These are phyloP conservation scores for Melanophora roralis DNA, from an alignment of 2,888 invertebrate species.

Conservation along the genomic window DNA sequence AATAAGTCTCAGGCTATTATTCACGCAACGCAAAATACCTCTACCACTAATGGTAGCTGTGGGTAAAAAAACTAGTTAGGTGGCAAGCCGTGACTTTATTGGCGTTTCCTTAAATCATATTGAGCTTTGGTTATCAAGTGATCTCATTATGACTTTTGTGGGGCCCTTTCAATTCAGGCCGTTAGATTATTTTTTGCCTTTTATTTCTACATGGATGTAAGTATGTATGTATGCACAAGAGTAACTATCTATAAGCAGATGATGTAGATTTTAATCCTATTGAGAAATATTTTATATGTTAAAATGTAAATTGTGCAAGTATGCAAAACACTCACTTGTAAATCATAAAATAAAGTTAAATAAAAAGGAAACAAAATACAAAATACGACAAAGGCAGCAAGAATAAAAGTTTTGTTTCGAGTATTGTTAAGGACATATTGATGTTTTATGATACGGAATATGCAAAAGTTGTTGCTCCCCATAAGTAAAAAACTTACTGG, in stretches of 20 bases:
- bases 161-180: background rate
- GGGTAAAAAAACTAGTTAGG: no score
- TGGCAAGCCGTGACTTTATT: no score
- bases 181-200: background rate
- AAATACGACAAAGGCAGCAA: slow-evolving; percentile 1
- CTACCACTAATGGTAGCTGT: no score
- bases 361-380: background rate
- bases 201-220: no score
- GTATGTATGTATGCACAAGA: background rate
- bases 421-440: slow-evolving; percentile 60
- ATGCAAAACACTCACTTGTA: slow-evolving; percentile 8
- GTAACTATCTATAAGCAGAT: background rate
- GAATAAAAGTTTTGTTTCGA: slow-evolving; percentile 40
- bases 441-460: slow-evolving; percentile 59
- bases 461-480: slow-evolving; percentile 42
- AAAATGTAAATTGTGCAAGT: no score
- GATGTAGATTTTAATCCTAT: slow-evolving; percentile 26
- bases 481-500: slow-evolving; percentile 27
- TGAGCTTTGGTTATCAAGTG: no score
- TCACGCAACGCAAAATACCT: no score
- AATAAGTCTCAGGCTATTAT: no score
- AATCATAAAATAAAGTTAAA: slow-evolving; percentile 35
- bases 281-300: slow-evolving; percentile 21
- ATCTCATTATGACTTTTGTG: background rate
- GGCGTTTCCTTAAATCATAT: no score